Conservation (phyloP, 1,140 invertebrate genomes). For the Muscidifurax raptorellus region DNA sequence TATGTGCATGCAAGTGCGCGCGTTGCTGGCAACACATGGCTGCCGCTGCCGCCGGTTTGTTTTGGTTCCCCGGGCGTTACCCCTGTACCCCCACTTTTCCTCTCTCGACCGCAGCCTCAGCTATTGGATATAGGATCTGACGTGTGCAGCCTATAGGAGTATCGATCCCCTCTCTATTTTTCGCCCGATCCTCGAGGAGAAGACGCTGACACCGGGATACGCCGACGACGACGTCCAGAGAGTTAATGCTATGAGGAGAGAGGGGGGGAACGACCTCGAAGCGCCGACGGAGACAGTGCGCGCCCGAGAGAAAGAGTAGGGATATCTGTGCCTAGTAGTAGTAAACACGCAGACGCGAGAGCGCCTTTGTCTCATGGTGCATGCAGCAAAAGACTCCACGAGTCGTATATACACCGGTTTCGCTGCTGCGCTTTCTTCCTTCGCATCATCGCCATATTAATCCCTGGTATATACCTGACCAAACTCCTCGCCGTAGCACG, state of each 20-base stretch:
- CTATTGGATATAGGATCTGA: not conserved
- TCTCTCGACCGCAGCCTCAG: conserved; percentile 28
- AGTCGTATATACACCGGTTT: not conserved
- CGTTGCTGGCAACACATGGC: conserved; percentile 28
- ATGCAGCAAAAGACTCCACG: not conserved
- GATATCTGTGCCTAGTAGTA: not conserved
- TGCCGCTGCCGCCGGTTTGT: conserved; percentile 69
- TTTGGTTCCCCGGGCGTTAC: conserved; percentile 76
- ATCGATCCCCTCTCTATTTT: conserved; percentile 33
- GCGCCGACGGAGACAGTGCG: not conserved
- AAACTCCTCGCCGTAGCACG: conserved; percentile 3
- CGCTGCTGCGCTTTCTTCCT: not conserved
- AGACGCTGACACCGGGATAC: conserved; percentile 18
- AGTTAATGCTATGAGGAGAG: not conserved
- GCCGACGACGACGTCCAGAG: not conserved
- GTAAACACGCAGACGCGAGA: conserved; percentile 22
- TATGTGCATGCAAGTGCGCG: not conserved
- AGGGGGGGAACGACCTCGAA: conserved; percentile 19
- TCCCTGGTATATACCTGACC: no score
- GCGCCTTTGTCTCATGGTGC: conserved; percentile 30
- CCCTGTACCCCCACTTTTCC: conserved; percentile 56
- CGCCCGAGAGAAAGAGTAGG: conserved; percentile 8
- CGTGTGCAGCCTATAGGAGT: not conserved
- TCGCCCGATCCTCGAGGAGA: not conserved
- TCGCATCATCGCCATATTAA: not conserved